Base-by-base conservation (phyloP, 2,797 vertebrate species). In the Intellagama lesueurii region DNA sequence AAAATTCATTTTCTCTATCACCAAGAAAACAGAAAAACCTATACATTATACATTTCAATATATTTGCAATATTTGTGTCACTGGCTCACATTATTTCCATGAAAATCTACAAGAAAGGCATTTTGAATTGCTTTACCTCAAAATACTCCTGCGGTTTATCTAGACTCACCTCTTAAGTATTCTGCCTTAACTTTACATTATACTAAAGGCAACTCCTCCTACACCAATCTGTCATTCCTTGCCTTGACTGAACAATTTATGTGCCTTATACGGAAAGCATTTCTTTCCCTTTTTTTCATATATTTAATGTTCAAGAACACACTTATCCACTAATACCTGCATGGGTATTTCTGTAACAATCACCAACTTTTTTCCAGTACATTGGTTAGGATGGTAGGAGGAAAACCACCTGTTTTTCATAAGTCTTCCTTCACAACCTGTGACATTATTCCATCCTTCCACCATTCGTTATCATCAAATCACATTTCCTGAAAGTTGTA, bases 161-260 rank as follows among this genome's bases (percentile, higher is more conserved):
- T 69, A 88, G 47, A 60, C 64, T 81, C 60, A 70, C 35, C 40
- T 81, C 83, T 86, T 87, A 78, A 81, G 28, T 44, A 70, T 47
- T 75, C 60, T 60, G 52, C 49, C 30, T 70, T 72, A 77, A 76
- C 70, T 85, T 68, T 32, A 68, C 28, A 56, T 52, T 68, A 68
- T 49, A 78, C 28, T 83, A 89, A 78, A 78, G 32, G 35, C 70
- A 30, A 87, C 72, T 86, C 22, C 73, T 88, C 84, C 83, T 88
- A 86, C 66, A 56, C 19, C n/a, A 73, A 84, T 83, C 80, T 83
- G 81, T 84, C 79, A 68, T 35, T 47, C 32, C 17, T 69, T 64
- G 44, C 22, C 9, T 56, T 81, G 82, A 85, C 72, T 76, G 70
- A 87, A 69, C n/a, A 82, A 81, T 22, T 35, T 7, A 26, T 40